Evolutionary conservation across 2,113 vertebrate genomes (phyloP).

Genomic region (Platysternon megacephalum): DNA sequence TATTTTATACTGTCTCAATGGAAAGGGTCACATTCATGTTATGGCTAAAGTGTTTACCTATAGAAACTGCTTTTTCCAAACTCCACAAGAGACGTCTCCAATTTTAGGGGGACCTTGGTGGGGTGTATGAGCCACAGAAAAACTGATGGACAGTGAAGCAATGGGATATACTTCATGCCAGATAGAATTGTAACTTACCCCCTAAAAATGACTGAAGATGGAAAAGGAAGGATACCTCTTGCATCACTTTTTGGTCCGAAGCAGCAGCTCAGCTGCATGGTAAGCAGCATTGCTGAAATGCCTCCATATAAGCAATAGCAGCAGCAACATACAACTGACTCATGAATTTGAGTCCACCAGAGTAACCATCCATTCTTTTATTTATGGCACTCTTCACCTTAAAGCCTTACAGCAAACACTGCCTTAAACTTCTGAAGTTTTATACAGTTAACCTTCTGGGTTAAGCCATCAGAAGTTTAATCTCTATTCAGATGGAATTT

Average conservation of each 20-base stretch:
- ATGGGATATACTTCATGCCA: not conserved
- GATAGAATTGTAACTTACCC: not conserved
- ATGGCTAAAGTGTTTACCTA: not conserved
- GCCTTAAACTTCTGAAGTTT: not conserved
- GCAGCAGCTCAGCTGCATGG: not conserved
- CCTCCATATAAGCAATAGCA: not conserved
- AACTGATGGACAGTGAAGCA: not conserved
- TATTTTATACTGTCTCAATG: not conserved
- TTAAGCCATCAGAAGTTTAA: not conserved
- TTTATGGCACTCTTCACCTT: not conserved
- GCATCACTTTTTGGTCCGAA: not conserved
- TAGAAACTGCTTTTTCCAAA: not conserved
- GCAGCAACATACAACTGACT: not conserved
- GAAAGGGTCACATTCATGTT: not conserved
- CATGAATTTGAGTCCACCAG: not conserved
- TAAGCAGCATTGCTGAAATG: not conserved
- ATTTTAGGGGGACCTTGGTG: not conserved
- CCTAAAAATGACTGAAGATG: not conserved
- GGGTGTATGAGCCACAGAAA: not conserved
- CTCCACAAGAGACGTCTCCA: not conserved
- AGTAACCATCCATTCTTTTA: not conserved
- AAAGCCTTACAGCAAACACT: not conserved
- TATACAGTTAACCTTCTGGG: not conserved
- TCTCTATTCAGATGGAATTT: not conserved
- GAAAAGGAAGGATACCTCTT: not conserved